Evolutionary conservation across 1,140 invertebrate genomes (phyloP).

Genomic region (Atta cephalotes): DNA sequence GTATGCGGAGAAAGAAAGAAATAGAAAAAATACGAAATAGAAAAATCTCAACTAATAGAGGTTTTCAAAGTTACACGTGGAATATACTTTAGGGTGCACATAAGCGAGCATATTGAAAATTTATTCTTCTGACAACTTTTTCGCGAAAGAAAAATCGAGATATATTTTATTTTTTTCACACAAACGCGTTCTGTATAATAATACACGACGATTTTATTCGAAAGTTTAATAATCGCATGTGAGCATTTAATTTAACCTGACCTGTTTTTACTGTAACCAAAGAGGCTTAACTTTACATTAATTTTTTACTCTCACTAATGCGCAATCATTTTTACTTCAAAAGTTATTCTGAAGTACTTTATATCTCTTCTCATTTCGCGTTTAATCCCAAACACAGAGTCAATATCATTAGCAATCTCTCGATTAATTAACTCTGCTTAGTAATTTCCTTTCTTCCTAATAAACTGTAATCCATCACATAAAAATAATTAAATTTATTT

Average conservation of each 20-base stretch:
- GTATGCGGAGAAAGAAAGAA: not conserved
- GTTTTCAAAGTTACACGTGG: not conserved
- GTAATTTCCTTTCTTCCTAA: not conserved
- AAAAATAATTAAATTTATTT: slow-evolving; percentile 14
- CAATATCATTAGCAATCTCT: slow-evolving; percentile 21
- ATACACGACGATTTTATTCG: slow-evolving; percentile 3
- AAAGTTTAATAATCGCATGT: slow-evolving; percentile 4
- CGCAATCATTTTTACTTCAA: not conserved
- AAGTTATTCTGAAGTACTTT: slow-evolving; percentile 23
- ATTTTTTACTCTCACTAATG: slow-evolving; percentile 50
- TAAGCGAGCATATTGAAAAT: slow-evolving; percentile 2
- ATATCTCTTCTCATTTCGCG: slow-evolving; percentile 10
- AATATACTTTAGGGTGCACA: not conserved
- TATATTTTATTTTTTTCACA: not conserved
- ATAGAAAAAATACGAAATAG: not conserved
- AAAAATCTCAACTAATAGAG: not conserved
- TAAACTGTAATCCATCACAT: not conserved
- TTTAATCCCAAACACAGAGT: slow-evolving; percentile 45
- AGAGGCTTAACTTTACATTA: slow-evolving; percentile 42
- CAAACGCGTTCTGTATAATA: not conserved
- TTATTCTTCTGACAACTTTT: slow-evolving; percentile 17
- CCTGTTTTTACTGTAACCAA: slow-evolving; percentile 41
- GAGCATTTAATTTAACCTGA: slow-evolving; percentile 39
- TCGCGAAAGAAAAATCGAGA: not conserved
- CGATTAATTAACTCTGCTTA: slow-evolving; percentile 33